Evolutionary conservation across 2,888 invertebrate genomes (phyloP).

Genomic region (Rhabditoides inermis): DNA sequence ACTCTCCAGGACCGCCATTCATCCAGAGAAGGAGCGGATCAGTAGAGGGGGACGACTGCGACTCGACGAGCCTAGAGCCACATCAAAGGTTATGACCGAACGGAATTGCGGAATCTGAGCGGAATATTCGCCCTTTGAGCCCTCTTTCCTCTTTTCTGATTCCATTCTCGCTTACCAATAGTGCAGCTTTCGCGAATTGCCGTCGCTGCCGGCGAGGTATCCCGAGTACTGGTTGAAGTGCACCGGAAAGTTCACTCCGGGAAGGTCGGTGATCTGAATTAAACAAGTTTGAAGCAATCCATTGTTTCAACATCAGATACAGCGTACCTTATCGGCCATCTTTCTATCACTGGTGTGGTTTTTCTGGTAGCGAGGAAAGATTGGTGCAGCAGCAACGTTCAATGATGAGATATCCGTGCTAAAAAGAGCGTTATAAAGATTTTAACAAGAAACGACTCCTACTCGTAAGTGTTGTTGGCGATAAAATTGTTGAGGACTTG

Average conservation of each 20-base stretch:
- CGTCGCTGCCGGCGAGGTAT: no score
- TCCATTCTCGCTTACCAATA: slow-evolving; percentile 10
- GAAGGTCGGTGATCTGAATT: slow-evolving; percentile 12
- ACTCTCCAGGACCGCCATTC: slow-evolving; percentile 53
- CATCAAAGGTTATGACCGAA: no score
- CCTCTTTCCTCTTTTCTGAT: no score
- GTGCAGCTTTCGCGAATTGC: slow-evolving; percentile 16
- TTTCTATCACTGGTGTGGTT: no score
- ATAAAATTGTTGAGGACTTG: slow-evolving; percentile 23
- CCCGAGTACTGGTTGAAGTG: slow-evolving; percentile 35
- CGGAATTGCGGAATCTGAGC: no score
- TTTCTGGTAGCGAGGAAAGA: no score
- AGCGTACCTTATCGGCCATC: slow-evolving; percentile 16
- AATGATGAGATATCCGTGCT: no score
- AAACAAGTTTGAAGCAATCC: not conserved
- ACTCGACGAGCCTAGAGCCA: slow-evolving; percentile 21
- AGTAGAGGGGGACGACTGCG: slow-evolving; percentile 15
- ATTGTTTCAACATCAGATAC: not conserved
- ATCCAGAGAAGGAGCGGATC: slow-evolving; percentile 30
- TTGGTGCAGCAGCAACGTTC: no score
- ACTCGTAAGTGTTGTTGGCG: no score
- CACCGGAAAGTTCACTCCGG: slow-evolving; percentile 24
- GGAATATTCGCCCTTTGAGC: no score
- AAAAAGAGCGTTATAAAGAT: no score
- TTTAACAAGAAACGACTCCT: no score